A percentile compares a stretch with the other conserved stretches of the same genome.
phyloP scores from a whole-genome alignment of 2,113 vertebrate species.

The Sturnira hondurensis region DNA sequence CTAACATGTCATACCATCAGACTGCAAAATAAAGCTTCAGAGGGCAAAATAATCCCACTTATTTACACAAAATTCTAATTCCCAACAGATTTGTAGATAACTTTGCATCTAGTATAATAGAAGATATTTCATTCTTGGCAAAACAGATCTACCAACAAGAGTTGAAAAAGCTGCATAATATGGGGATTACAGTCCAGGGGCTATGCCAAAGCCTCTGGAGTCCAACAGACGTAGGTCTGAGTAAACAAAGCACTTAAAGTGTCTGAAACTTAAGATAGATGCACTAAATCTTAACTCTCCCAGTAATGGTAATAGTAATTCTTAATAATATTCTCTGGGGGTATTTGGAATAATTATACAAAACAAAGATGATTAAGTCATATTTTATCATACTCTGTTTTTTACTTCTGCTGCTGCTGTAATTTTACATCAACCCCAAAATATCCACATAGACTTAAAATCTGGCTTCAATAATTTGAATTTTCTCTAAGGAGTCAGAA shows the following conservation, averaged over 20 bases:
- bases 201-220: not conserved
- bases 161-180: not conserved
- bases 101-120: not conserved
- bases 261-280: not conserved
- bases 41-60: conserved; percentile 19
- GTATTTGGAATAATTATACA: not conserved
- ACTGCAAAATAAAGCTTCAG: conserved; percentile 38
- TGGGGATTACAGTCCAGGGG: not conserved
- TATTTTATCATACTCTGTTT: not conserved
- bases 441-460: conserved; percentile 33
- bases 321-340: not conserved
- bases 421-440: conserved; percentile 17
- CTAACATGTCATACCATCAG: not conserved
- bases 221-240: not conserved
- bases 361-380: not conserved
- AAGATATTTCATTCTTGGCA: not conserved
- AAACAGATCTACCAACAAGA: not conserved
- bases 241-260: not conserved
- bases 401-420: not conserved
- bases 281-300: not conserved
- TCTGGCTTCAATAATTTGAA: not conserved
- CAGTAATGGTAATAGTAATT: not conserved
- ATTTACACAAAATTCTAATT: not conserved
- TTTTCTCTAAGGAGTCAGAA: not conserved
- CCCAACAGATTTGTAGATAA: not conserved